phyloP scores from a whole-genome alignment of 1,140 invertebrate genomes.

The Drosophila sulfurigaster region DNA sequence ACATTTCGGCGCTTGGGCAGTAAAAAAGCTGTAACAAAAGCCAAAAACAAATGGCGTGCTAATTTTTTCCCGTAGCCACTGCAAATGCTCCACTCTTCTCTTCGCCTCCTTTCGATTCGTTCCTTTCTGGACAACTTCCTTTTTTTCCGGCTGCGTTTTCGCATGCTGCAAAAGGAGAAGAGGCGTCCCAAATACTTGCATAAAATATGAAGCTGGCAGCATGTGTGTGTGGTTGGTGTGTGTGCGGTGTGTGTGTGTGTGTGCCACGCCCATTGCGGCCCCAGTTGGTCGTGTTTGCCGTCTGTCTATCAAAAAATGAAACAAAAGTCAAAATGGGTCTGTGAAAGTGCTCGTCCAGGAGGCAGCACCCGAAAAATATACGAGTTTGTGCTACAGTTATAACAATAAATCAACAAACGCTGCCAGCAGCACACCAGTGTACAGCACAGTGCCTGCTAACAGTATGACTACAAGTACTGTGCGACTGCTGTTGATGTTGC shows the following conservation, averaged over 20 bases:
- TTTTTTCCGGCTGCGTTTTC: conserved; percentile 27
- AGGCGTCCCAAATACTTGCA: conserved; percentile 60
- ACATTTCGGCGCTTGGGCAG: conserved; percentile 55
- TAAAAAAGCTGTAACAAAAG: conserved; percentile 65
- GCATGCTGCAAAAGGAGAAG: background rate
- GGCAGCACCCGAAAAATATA: conserved; percentile 53
- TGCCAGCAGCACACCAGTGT: conserved; percentile 45
- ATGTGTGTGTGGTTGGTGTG: background rate
- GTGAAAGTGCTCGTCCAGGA: conserved; percentile 48
- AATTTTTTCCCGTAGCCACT: conserved; percentile 60
- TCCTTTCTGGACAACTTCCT: conserved; percentile 3
- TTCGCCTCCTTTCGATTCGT: background rate
- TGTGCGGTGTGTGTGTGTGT: conserved; percentile 20
- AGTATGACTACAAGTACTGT: conserved; percentile 24
- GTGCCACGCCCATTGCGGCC: conserved; percentile 42
- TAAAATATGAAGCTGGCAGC: conserved; percentile 72
- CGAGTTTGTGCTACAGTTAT: conserved; percentile 66
- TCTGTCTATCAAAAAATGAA: conserved; percentile 79
- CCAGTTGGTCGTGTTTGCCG: conserved; percentile 61
- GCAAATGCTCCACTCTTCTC: conserved; percentile 1
- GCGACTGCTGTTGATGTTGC: conserved; percentile 37
- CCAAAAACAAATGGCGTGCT: conserved; percentile 72
- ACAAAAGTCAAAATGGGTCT: conserved; percentile 71
- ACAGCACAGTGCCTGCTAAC: conserved; percentile 51
- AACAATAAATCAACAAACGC: conserved; percentile 82